A percentile compares a stretch with the other conserved stretches of the same genome.
Evolutionary conservation across 2,113 vertebrate species (phyloP).

Genomic region (Amblyopsis rosae): DNA sequence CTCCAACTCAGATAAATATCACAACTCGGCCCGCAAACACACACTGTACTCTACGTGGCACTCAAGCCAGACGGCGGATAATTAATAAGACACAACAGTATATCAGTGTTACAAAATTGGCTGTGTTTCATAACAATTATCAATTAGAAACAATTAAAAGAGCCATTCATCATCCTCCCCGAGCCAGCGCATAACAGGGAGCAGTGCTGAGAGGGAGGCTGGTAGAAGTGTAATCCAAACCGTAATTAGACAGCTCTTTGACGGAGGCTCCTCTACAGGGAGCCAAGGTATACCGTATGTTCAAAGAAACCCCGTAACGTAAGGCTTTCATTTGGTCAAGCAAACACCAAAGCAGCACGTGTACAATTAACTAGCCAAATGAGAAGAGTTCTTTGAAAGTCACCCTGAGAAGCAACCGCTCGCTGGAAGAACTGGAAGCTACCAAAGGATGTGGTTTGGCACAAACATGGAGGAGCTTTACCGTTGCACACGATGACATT

Average conservation of each 20-base stretch:
- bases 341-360: slow-evolving; percentile 19
- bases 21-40: slow-evolving; percentile 43
- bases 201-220: slow-evolving; percentile 29
- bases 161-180: slow-evolving; percentile 61
- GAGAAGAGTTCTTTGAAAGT: slow-evolving; percentile 31
- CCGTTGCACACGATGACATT: no score
- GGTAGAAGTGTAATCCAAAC: slow-evolving; percentile 51
- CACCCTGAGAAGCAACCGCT: slow-evolving; percentile 19
- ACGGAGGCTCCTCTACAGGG: slow-evolving; percentile 16
- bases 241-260: slow-evolving; percentile 19
- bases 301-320: not conserved
- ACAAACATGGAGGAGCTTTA: no score
- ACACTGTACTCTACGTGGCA: slow-evolving; percentile 41
- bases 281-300: slow-evolving; percentile 5
- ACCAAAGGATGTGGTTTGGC: not conserved
- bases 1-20: slow-evolving; percentile 32
- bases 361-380: slow-evolving; percentile 12
- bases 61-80: slow-evolving; percentile 57
- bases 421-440: slow-evolving; percentile 24
- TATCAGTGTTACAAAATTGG: slow-evolving; percentile 69
- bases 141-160: slow-evolving; percentile 73
- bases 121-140: slow-evolving; percentile 70
- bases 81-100: slow-evolving; percentile 66
- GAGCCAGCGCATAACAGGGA: slow-evolving; percentile 25
- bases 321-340: slow-evolving; percentile 15